phyloP scores from a whole-genome alignment of 2,888 invertebrate species.

The Agrochola litura region DNA sequence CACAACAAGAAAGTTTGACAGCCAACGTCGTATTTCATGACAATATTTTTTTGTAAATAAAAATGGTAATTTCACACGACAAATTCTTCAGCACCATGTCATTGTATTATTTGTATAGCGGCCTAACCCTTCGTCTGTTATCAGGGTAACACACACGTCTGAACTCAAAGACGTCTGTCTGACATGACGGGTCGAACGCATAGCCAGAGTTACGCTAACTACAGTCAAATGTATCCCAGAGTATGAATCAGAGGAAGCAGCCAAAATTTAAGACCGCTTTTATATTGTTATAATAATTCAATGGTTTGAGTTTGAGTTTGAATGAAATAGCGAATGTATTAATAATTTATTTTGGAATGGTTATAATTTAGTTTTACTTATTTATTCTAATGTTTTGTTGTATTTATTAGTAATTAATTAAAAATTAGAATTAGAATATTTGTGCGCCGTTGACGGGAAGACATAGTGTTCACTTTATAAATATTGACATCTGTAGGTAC shows the following conservation, averaged over 20 bases:
- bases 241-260: conserved; percentile 31
- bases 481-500: too few species aligned
- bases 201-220: conserved; percentile 48
- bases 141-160: conserved; percentile 73
- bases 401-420: too few species aligned
- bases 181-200: conserved; percentile 67
- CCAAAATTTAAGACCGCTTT: too few species aligned
- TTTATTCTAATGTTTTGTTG: too few species aligned
- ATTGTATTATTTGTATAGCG: conserved; percentile 35
- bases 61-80: conserved; percentile 21
- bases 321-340: too few species aligned
- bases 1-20: conserved; percentile 15
- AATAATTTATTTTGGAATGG: too few species aligned
- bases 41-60: conserved; percentile 17
- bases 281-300: too few species aligned
- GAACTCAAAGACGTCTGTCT: conserved; percentile 69
- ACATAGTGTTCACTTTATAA: too few species aligned
- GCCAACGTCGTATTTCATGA: not conserved
- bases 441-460: too few species aligned
- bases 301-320: too few species aligned
- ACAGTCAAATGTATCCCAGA: not conserved
- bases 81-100: conserved; percentile 19
- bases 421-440: too few species aligned
- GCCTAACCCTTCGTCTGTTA: conserved; percentile 71
- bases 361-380: too few species aligned